phyloP scores from a whole-genome alignment of 92 coral and sea anemone species.

The Zoanthus solanderi region DNA sequence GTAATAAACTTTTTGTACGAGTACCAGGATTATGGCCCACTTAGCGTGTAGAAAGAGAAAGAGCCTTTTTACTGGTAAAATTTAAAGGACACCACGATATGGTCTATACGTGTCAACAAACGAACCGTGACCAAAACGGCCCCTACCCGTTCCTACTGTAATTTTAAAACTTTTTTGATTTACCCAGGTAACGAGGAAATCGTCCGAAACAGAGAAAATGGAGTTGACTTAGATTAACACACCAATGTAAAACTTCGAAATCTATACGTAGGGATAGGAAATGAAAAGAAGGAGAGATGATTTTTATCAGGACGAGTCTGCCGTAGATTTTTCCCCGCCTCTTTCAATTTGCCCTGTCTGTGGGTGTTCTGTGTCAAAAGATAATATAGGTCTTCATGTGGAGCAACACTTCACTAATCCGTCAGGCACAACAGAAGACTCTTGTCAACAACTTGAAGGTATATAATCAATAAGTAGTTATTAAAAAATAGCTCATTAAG shows the following conservation, averaged over 20 bases:
- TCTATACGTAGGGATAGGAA: slow-evolving; percentile 38
- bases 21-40: neutral
- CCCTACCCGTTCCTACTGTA: slow-evolving; percentile 26
- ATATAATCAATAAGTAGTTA: neutral
- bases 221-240: neutral
- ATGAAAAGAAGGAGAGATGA: slow-evolving; percentile 90
- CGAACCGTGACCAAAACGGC: slow-evolving; percentile 31
- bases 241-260: slow-evolving; percentile 24
- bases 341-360: slow-evolving; percentile 95
- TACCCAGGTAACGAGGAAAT: neutral
- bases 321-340: slow-evolving; percentile 72
- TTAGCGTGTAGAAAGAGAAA: neutral
- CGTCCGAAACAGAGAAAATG: slow-evolving; percentile 11
- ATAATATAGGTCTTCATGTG: slow-evolving; percentile 84
- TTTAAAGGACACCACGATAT: neutral
- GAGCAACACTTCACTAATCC: slow-evolving; percentile 89
- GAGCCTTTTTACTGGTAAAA: neutral
- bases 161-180: neutral
- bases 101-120: slow-evolving; percentile 47
- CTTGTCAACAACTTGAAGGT: slow-evolving; percentile 81
- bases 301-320: slow-evolving; percentile 70
- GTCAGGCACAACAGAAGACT: slow-evolving; percentile 60
- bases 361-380: slow-evolving; percentile 83
- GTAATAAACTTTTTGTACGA: neutral
- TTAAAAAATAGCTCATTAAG: neutral